These are phyloP conservation scores for Zosterops lateralis DNA, from an alignment of 2,113 vertebrate species.

Conservation along the genomic window DNA sequence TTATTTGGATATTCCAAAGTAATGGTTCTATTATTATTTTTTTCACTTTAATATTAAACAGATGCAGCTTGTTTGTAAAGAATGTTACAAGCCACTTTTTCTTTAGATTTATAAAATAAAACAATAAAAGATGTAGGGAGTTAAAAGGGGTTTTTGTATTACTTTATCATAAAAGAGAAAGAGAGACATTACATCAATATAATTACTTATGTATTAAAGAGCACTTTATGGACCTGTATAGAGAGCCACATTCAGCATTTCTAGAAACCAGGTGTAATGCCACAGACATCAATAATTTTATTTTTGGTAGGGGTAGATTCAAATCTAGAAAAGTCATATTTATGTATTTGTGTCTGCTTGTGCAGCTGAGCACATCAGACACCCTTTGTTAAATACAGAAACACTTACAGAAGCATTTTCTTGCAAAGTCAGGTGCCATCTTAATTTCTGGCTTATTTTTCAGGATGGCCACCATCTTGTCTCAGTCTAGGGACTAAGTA, in stretches of 20 bases:
- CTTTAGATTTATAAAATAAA: slow-evolving; percentile 55
- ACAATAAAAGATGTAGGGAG: slow-evolving; percentile 26
- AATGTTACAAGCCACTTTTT: not conserved
- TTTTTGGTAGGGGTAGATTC: not conserved
- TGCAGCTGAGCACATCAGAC: not conserved
- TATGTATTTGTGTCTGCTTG: not conserved
- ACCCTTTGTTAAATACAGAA: not conserved
- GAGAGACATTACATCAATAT: not conserved
- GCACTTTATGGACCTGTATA: not conserved
- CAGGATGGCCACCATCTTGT: not conserved
- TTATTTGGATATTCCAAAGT: slow-evolving; percentile 60
- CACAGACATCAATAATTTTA: not conserved
- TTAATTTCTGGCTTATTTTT: not conserved
- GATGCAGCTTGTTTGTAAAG: slow-evolving; percentile 67
- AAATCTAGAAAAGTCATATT: not conserved
- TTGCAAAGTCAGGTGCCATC: not conserved
- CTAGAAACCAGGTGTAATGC: not conserved
- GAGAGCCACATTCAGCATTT: not conserved
- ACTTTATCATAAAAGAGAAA: not conserved
- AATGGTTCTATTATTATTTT: slow-evolving; percentile 69
- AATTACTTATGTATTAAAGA: not conserved
- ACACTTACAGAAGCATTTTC: not conserved
- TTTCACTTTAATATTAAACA: slow-evolving; percentile 74
- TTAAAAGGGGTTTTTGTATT: not conserved
- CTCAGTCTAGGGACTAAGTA: not conserved